These are phyloP conservation scores for Anguilla obscura DNA, from an alignment of 2,797 vertebrate genomes.

Conservation along the genomic window DNA sequence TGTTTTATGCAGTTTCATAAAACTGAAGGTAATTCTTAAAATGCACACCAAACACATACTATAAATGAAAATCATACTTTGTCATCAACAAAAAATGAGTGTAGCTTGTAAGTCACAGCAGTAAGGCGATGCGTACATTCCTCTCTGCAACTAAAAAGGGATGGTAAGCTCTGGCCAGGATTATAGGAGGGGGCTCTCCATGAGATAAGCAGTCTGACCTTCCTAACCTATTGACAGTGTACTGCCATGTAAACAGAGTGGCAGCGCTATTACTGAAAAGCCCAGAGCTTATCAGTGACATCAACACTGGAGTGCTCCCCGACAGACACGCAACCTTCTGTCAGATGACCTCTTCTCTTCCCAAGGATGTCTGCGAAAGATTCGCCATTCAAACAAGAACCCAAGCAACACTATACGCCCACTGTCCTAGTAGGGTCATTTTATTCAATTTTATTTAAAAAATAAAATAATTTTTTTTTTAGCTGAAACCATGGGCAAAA, in stretches of 20 bases:
- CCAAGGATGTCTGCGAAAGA: not conserved
- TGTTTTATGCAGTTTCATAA: not conserved
- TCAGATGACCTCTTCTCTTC: not conserved
- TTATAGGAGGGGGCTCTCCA: conserved; percentile 21
- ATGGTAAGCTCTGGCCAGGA: not conserved
- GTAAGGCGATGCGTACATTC: not conserved
- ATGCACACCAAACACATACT: not conserved
- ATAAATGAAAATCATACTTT: not conserved
- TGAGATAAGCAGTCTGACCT: conserved; percentile 35
- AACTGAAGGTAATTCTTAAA: not conserved
- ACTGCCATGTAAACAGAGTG: conserved; percentile 21
- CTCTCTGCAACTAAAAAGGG: not conserved
- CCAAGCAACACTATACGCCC: not conserved
- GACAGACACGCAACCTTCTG: conserved; percentile 12
- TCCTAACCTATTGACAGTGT: conserved; percentile 24
- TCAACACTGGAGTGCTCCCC: not conserved
- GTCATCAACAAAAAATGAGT: not conserved
- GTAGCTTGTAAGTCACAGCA: not conserved
- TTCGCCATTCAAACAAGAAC: not conserved
- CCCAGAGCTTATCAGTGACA: conserved; percentile 27
- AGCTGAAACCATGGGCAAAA: not conserved
- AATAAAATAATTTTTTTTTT: not conserved
- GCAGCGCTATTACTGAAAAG: conserved; percentile 11
- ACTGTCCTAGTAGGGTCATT: not conserved
- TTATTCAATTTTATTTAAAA: not conserved